Evolutionary conservation across 1,140 invertebrate species (phyloP), one percentile per base, ranked within the genome.

Genomic region (Cydia pomonella): DNA sequence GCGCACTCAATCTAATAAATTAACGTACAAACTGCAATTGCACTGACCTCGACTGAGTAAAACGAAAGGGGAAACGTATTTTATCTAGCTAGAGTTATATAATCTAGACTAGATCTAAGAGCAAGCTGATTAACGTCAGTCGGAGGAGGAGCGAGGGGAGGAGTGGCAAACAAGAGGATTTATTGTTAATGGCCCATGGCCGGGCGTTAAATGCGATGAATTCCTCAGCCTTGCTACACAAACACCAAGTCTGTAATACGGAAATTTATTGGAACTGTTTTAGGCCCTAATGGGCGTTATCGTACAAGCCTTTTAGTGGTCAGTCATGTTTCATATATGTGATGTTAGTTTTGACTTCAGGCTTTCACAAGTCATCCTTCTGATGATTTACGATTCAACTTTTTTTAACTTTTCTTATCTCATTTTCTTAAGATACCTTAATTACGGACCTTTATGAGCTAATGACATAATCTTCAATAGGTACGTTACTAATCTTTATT

Each of bases 81-180:
- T 75, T 79, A 84, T 82, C 80, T 83, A 86, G 81, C 74, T 81
- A 79, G 80, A 80, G 75, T 84, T 87, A 86, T 83, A 83, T 85
- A 85, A 85, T 85, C 81, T 87, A 88, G 84, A 87, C 78, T 38
- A 41, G 64, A 80, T 75, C 78, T 82, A 82, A 79, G 80, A 84
- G 83, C 83, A 89, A 89, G 83, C 87, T 92, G 87, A 92, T 92
- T 90, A 92, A 87, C 85, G 87, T 89, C 85, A 87, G 85, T 75
- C 77, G 84, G 79, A 77, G 83, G 82, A 82, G 81, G 85, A 87
- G 79, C 80, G 78, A 73, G 72, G 66, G 85, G 83, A 81, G 84
- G 84, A 77, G 80, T 77, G 82, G 80, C 82, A 90, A 89, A 90
- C 87, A 87, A 78, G 80, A 78, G 77, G 88, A 90, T 92, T 92